Percentiles rank a stretch among this genome's conserved stretches.
phyloP scores from a whole-genome alignment of 2,113 vertebrate genomes.

The Nettapus auritus region DNA sequence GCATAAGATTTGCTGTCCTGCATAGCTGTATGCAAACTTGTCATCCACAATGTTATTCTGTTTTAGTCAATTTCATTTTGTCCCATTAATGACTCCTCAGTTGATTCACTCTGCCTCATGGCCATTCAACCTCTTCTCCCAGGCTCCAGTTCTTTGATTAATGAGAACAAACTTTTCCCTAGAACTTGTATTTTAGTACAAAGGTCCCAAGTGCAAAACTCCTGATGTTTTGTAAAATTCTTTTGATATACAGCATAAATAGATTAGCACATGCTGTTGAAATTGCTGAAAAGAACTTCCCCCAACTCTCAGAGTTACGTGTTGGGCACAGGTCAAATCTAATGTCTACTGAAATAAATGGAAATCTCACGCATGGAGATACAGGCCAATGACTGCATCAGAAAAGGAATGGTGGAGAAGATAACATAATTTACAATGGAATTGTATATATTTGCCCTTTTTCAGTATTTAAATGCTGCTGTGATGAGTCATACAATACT shows the following conservation, averaged over 20 bases:
- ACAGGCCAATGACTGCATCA: rapidly evolving
- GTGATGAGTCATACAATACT: neutral
- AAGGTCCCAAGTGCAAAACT: neutral
- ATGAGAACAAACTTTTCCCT: too few relatives aligned
- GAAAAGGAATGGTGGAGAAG: neutral
- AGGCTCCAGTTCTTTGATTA: neutral
- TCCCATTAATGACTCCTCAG: neutral
- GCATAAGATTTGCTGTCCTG: neutral
- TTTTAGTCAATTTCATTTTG: slow-evolving; percentile 52
- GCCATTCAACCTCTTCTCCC: neutral
- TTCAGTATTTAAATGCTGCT: neutral
- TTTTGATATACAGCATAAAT: neutral
- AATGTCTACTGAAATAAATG: neutral
- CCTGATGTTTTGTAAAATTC: neutral
- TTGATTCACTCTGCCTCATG: neutral
- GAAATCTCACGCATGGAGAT: neutral
- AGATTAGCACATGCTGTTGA: neutral
- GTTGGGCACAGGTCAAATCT: neutral
- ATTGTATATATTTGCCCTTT: neutral
- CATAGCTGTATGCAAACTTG: slow-evolving; percentile 29
- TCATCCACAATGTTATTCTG: slow-evolving; percentile 11
- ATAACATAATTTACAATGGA: neutral
- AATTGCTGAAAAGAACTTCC: neutral
- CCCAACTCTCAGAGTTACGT: neutral
- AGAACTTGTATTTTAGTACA: slow-evolving; percentile 19